Evolutionary conservation across 2,888 invertebrate genomes (phyloP), one percentile per base, ranked within the genome.

Genomic region (Patella ulyssiponensis): DNA sequence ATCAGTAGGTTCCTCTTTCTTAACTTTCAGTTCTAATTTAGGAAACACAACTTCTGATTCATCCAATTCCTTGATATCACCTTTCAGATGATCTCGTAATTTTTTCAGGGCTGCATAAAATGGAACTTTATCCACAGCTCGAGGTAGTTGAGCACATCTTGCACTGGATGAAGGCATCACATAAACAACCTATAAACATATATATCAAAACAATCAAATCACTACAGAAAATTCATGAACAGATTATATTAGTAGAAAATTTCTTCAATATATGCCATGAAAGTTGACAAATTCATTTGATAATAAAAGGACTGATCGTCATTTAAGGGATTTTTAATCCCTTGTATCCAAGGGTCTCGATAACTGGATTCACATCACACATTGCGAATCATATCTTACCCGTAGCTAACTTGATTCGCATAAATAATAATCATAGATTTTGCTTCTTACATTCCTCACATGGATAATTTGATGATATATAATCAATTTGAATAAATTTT

Each of bases 81-180:
- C 98, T 92, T 96, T 96, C 77, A 98, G 93, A 93, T 96, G 97
- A 93, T 98, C 98, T 76, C 98, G 94, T 93, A 98, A 96, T 93
- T 97, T 97, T 92, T 97, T 98, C 71, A 98, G 94, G 75, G 98
- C 98, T 80, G 96, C 95, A 93, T 98, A 99, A 93, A 98, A 99
- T 83, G 98, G 98, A 80, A 99, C 97, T 93, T 99, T 99, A 93
- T 99, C 98, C 0, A 97, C 96, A 27, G 98, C 98, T 86, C 98
- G 94, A n/a, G 98, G 98, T 86, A 98, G 93, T 92, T 98, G 98
- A 64, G 98, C 97, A 93, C 98, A 98, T 75, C 98, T 94, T 74
- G 98, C 98, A 90, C 97, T 98, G 74, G 98, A 98, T 76, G 98
- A 98, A 83, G 98, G 98, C 98, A 98, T 98, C 91, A 99, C 98